A percentile compares a stretch with the other conserved stretches of the same genome.
These are phyloP conservation scores for Drosophila asahinai DNA, from an alignment of 1,140 invertebrate genomes.

Conservation along the genomic window DNA sequence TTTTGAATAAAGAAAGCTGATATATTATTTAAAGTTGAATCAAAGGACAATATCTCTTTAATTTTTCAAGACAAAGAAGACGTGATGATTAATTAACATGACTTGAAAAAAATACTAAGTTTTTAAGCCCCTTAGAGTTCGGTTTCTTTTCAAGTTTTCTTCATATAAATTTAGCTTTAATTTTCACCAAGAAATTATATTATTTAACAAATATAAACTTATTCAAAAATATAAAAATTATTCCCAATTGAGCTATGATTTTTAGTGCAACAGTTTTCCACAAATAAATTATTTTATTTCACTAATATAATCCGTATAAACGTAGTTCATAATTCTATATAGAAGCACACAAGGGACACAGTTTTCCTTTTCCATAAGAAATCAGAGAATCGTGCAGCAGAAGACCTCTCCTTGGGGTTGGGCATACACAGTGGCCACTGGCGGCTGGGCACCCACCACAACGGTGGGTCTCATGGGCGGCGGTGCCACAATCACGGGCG, in stretches of 20 bases:
- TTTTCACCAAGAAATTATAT: too few relatives aligned
- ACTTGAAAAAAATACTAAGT: neutral
- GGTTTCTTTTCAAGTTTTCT: too few relatives aligned
- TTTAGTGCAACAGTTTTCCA: neutral
- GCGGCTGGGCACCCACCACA: constrained; percentile 47
- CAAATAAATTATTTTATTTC: constrained; percentile 39
- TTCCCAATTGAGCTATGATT: too few relatives aligned
- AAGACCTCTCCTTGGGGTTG: constrained; percentile 42
- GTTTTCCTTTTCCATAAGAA: neutral
- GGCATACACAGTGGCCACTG: constrained; percentile 48
- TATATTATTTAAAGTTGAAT: too few relatives aligned
- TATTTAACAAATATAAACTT: neutral
- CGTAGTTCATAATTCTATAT: constrained; percentile 5
- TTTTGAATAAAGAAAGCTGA: too few relatives aligned
- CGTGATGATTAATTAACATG: neutral
- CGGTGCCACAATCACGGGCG: constrained; percentile 25
- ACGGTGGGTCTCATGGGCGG: constrained; percentile 55
- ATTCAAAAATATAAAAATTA: neutral
- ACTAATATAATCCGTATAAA: constrained; percentile 5
- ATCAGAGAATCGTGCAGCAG: constrained; percentile 56
- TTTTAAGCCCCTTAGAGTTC: neutral
- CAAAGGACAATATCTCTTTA: too few relatives aligned
- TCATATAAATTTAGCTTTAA: neutral
- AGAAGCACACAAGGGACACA: constrained; percentile 7
- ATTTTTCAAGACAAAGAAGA: too few relatives aligned